Evolutionary conservation across 2,113 vertebrate genomes (phyloP).

Genomic region (Cisticola juncidis): DNA sequence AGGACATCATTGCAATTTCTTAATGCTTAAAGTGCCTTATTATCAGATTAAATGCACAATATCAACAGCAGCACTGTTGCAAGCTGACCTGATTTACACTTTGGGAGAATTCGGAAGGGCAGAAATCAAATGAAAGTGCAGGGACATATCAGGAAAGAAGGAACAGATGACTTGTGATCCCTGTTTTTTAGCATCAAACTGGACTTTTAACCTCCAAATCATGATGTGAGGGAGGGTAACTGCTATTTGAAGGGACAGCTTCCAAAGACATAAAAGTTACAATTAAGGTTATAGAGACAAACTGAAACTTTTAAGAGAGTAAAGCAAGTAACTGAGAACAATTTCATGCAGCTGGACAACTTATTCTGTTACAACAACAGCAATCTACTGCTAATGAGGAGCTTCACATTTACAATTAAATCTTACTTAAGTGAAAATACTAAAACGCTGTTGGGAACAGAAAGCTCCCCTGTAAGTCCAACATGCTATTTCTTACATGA

Average conservation of each 20-base stretch:
- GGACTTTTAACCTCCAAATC: background rate
- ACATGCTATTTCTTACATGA: background rate
- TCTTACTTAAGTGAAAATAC: background rate
- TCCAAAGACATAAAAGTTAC: background rate
- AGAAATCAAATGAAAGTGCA: background rate
- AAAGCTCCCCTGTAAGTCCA: background rate
- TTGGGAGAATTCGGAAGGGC: background rate
- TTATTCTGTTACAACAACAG: background rate
- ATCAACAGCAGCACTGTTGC: background rate
- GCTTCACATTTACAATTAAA: background rate
- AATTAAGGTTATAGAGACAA: background rate
- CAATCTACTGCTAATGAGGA: background rate
- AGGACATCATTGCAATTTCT: background rate
- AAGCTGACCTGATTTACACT: background rate
- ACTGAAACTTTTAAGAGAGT: background rate
- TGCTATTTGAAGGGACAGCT: background rate
- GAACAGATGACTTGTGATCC: background rate
- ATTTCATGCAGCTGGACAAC: background rate
- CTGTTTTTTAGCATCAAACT: background rate
- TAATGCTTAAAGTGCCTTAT: background rate
- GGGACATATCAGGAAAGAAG: background rate
- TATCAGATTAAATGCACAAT: background rate
- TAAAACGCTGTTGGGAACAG: accelerated
- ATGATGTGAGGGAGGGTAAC: background rate
- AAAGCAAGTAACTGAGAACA: background rate